Conservation (phyloP, 2,888 invertebrate species). For the Operophtera brumata region DNA sequence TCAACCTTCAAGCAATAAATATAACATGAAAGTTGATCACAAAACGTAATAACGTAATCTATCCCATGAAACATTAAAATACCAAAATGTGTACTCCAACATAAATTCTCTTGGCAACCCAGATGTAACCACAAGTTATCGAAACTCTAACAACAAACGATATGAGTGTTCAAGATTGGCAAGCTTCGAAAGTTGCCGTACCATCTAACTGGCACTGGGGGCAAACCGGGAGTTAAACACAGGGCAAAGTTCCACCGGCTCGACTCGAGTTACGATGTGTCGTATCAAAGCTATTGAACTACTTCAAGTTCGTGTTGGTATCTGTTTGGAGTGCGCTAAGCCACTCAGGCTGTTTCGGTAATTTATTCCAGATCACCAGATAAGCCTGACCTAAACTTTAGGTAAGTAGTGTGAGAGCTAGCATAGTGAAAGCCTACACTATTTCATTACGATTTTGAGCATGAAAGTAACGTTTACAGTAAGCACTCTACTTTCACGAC, state of each 20-base stretch:
- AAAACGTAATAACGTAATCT: no score
- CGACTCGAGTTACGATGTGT: conserved; percentile 31
- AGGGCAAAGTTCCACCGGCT: conserved; percentile 18
- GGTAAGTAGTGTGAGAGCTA: not conserved
- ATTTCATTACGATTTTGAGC: not conserved
- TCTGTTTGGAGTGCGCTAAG: conserved; percentile 19
- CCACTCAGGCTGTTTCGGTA: conserved; percentile 12
- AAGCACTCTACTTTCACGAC: no score
- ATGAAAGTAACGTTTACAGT: no score
- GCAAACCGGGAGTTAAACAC: conserved; percentile 25
- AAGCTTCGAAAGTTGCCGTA: conserved; percentile 21
- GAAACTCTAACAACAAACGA: conserved; percentile 12
- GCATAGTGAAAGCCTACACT: not conserved
- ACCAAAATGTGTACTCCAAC: not conserved
- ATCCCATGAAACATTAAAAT: no score
- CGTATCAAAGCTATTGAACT: conserved; percentile 32
- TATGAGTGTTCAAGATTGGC: conserved; percentile 25
- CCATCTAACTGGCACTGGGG: conserved; percentile 13
- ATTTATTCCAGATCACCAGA: conserved; percentile 9
- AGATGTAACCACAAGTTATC: conserved; percentile 13
- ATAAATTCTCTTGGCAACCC: not conserved
- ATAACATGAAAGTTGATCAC: no score
- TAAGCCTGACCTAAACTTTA: not conserved
- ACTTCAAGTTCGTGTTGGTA: conserved; percentile 21
- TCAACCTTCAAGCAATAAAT: no score